Base-by-base conservation (phyloP, 2,888 invertebrate species). In the Ectropis crepuscularia region DNA sequence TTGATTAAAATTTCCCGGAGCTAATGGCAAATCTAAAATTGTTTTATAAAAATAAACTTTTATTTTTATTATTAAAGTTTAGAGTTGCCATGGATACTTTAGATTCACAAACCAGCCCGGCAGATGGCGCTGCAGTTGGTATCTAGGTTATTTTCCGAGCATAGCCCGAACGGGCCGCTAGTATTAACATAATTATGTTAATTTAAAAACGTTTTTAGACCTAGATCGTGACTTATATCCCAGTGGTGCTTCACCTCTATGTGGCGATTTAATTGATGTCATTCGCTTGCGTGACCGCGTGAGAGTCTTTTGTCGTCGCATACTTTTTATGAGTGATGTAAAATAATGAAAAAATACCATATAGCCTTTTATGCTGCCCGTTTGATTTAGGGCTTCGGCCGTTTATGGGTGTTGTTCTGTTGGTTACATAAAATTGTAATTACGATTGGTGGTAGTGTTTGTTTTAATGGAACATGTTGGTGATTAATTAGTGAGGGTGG, bases 291-390 rank as follows among this genome's bases (percentile, higher is more conserved):
- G 91, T 92, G 92, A 87, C 86, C 65, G 47, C 60, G 53, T 75
- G 74, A 70, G 49, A 69, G 73, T 69, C 78, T 76, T 78, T 81
- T 83, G 85, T 86, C 86, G 82, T 82, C 90, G 85, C 88, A 85
- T 87, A 83, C 81, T 83, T 90, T 28, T 91, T 90, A 90, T 81
- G 85, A 79, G 78, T 79, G 87, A 88, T 86, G 89, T 89, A 85
- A 88, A 90, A 88, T 88, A 88, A 90, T 90, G 88, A 88, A 90
- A 85, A 88, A 89, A 89, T 87, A 86, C 87, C 87, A 79, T 72
- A 78, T 79, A 59, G 54, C 83, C 65, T 70, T 73, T 87, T 86
- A 85, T 81, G 83, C 72, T 71, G 67, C 73, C 65, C 71, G 73
- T 86, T 85, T 90, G 90, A 90, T 91, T 91, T 91, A 91, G 81